phyloP scores from a whole-genome alignment of 1,140 invertebrate genomes.

The Apocrypta bakeri region DNA sequence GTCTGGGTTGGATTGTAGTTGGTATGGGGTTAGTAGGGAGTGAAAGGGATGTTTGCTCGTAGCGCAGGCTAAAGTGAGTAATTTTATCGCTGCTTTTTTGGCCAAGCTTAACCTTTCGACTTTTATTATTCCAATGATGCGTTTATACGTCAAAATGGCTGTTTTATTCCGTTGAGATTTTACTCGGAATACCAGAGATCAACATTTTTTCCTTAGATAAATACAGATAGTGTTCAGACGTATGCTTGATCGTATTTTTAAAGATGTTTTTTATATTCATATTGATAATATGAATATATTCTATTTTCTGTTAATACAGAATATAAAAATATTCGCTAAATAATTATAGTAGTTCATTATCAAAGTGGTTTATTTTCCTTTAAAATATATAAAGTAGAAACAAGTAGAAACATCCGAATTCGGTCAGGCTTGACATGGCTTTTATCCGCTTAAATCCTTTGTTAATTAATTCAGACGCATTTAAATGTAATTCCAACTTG shows the following conservation, averaged over 20 bases:
- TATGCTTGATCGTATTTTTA: too few relatives aligned
- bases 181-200: background rate
- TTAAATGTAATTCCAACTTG: background rate
- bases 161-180: background rate
- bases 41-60: background rate
- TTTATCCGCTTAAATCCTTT: too few relatives aligned
- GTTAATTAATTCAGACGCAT: too few relatives aligned
- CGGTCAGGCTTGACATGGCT: background rate
- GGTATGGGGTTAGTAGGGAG: background rate
- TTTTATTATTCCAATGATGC: slow-evolving; percentile 29
- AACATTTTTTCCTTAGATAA: background rate
- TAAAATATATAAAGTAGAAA: too few relatives aligned
- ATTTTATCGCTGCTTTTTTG: slow-evolving; percentile 39
- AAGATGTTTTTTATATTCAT: too few relatives aligned
- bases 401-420: background rate
- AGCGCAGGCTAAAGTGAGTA: slow-evolving; percentile 14
- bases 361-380: too few relatives aligned
- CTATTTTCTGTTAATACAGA: too few relatives aligned
- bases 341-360: too few relatives aligned
- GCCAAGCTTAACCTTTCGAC: background rate
- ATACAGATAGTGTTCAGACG: too few relatives aligned
- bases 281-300: too few relatives aligned
- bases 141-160: slow-evolving; percentile 13
- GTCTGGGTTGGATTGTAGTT: background rate
- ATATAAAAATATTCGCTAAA: too few relatives aligned